These are phyloP conservation scores for Campylomormyrus tamandua DNA, from an alignment of 2,113 vertebrate species.

Conservation along the genomic window DNA sequence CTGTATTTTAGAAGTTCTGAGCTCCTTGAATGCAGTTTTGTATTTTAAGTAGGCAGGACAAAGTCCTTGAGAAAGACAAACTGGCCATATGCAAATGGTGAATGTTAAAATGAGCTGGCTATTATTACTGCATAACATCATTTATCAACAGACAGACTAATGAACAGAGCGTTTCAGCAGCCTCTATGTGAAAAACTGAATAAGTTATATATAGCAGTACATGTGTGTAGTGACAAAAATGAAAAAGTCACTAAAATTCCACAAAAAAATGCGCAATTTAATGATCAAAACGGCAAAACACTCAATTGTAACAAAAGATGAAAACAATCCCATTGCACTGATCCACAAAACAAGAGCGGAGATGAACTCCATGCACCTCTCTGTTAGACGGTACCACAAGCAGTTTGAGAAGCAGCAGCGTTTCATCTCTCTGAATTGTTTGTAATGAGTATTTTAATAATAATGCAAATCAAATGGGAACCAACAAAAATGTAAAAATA, in stretches of 20 bases:
- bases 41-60: background rate
- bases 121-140: background rate
- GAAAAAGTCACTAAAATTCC: background rate
- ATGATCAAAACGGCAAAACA: background rate
- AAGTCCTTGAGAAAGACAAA: background rate
- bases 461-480: background rate
- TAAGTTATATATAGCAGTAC: background rate
- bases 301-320: background rate
- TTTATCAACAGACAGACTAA: background rate
- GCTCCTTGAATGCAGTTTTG: background rate
- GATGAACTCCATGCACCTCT: background rate
- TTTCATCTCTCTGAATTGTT: background rate
- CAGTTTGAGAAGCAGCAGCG: background rate
- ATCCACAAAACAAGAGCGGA: background rate
- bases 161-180: background rate
- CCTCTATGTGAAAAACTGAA: background rate
- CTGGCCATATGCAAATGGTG: background rate
- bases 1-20: background rate
- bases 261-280: conserved; percentile 3
- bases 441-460: background rate
- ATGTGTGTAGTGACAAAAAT: background rate
- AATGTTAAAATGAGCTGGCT: background rate
- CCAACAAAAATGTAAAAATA: background rate
- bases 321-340: background rate
- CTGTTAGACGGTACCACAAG: background rate